These are phyloP conservation scores for Punctoribates punctum DNA, from an alignment of 2,888 invertebrate species.

Conservation along the genomic window DNA sequence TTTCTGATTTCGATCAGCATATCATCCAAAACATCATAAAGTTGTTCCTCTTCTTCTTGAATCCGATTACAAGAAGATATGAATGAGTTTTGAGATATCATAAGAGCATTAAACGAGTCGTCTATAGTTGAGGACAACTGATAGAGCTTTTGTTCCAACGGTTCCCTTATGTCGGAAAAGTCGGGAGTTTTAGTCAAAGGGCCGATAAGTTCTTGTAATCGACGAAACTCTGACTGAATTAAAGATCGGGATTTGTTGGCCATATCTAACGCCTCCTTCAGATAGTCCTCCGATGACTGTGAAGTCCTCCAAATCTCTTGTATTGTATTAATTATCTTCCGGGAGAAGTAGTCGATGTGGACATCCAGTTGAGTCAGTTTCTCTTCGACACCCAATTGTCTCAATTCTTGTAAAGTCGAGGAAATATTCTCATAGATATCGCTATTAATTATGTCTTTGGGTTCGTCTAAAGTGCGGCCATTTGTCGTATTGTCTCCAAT, in stretches of 20 bases:
- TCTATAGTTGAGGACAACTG: slow-evolving; percentile 48
- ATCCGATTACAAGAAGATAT: slow-evolving; percentile 65
- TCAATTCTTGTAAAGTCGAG: slow-evolving; percentile 1
- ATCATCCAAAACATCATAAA: slow-evolving; percentile 63
- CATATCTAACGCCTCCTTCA: slow-evolving; percentile 60
- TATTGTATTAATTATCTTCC: slow-evolving; percentile 63
- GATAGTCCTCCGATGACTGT: slow-evolving; percentile 54
- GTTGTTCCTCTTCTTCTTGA: slow-evolving; percentile 64
- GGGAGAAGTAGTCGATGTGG: slow-evolving; percentile 47
- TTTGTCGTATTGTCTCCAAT: not conserved
- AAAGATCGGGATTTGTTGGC: slow-evolving; percentile 57
- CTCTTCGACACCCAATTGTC: slow-evolving; percentile 40
- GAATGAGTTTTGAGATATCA: slow-evolving; percentile 63
- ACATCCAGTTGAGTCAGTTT: slow-evolving; percentile 47
- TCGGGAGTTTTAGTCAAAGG: slow-evolving; percentile 45
- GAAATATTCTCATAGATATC: slow-evolving; percentile 23
- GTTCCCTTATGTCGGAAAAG: slow-evolving; percentile 44
- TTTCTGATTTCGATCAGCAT: slow-evolving; percentile 63
- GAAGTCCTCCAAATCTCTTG: slow-evolving; percentile 62
- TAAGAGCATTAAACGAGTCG: slow-evolving; percentile 53
- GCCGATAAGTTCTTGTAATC: slow-evolving; percentile 47
- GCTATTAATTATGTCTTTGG: not conserved
- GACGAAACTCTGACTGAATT: slow-evolving; percentile 57
- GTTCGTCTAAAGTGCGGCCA: not conserved
- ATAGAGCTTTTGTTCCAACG: slow-evolving; percentile 45